Evolutionary conservation across 2,888 invertebrate genomes (phyloP).

Genomic region (Andrena chrysosceles): DNA sequence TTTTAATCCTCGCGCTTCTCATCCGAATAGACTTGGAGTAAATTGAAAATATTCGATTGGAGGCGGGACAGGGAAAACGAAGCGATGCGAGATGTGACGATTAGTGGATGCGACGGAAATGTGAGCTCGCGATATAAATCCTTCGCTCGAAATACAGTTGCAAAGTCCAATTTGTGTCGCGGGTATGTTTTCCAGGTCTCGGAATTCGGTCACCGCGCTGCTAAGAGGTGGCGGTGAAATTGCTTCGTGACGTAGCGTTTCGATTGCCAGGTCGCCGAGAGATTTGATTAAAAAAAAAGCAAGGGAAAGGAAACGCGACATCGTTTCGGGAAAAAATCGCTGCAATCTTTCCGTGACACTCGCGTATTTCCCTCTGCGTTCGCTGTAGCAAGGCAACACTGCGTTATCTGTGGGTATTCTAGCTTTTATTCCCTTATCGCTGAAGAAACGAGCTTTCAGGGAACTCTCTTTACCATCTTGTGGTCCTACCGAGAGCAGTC

Average conservation of each 20-base stretch:
- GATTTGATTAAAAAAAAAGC: constrained; percentile 3
- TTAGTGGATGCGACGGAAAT: constrained; percentile 7
- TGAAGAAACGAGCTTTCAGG: constrained; percentile 27
- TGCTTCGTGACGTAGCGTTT: constrained; percentile 16
- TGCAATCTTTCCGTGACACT: not conserved
- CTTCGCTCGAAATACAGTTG: constrained; percentile 9
- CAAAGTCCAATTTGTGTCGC: not conserved
- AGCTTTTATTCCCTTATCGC: constrained; percentile 35
- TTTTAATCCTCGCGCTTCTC: not conserved
- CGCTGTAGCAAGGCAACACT: not conserved
- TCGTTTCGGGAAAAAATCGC: constrained; percentile 1
- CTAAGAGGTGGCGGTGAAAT: constrained; percentile 26
- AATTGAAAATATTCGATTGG: constrained; percentile 2
- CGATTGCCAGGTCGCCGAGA: not conserved
- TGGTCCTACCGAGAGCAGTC: not conserved
- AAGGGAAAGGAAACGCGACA: not conserved
- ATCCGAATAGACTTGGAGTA: not conserved
- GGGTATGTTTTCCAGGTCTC: not conserved
- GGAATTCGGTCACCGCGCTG: constrained; percentile 11
- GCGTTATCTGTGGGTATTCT: not conserved
- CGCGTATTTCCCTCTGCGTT: not conserved
- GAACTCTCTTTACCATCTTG: constrained; percentile 37
- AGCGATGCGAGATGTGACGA: not conserved
- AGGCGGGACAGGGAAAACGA: not conserved
- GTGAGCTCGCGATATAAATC: constrained; percentile 14